Percentiles rank a stretch among this genome's conserved stretches.
Conservation (phyloP, 2,113 vertebrate species). For the Bombycilla garrulus region DNA sequence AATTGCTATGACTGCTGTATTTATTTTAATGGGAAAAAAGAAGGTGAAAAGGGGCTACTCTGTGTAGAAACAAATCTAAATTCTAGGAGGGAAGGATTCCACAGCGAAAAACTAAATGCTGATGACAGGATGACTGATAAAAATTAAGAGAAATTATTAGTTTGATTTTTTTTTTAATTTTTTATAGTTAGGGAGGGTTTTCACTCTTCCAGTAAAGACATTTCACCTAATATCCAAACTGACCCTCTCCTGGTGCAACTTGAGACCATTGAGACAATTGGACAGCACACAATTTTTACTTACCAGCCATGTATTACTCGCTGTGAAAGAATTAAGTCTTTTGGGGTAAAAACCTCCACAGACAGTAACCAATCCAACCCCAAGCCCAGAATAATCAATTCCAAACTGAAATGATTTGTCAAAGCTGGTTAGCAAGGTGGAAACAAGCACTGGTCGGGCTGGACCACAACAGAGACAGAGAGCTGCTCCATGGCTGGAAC, state of each 20-base stretch:
- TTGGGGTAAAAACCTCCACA: not conserved
- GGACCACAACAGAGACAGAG: not conserved
- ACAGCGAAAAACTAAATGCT: not conserved
- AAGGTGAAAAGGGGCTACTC: not conserved
- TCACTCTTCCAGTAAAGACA: not conserved
- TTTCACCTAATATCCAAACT: not conserved
- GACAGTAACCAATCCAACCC: not conserved
- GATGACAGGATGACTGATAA: not conserved
- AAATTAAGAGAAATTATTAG: not conserved
- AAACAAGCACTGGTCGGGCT: not conserved
- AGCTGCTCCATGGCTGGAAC: not conserved
- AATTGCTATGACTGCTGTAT: not conserved
- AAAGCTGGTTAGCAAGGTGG: not conserved
- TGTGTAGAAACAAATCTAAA: not conserved
- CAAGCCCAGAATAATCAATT: not conserved
- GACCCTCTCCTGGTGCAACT: not conserved
- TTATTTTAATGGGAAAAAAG: not conserved
- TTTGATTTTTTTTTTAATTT: fast-evolving
- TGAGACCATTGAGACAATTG: not conserved
- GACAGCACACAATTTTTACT: not conserved
- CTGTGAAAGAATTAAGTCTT: not conserved
- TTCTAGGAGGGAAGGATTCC: not conserved
- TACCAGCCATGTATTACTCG: fast-evolving
- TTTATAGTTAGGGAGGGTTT: fast-evolving
- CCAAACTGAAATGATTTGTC: not conserved